Percentiles rank a stretch among this genome's conserved stretches.
These are phyloP conservation scores for Gymnocypris eckloni DNA, from an alignment of 2,797 vertebrate species.

Conservation along the genomic window DNA sequence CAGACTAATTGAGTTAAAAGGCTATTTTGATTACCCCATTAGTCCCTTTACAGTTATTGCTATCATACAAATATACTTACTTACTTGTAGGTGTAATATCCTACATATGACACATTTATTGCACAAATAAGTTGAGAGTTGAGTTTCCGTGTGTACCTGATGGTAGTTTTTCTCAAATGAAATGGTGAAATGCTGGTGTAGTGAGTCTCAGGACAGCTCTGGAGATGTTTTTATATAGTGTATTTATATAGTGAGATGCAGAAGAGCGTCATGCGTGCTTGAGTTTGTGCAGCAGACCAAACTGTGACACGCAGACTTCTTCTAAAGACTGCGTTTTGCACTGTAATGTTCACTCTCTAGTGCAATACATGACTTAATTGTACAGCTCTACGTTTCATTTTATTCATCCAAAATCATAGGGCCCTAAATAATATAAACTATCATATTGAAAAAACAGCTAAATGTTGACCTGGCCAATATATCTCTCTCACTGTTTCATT, in stretches of 20 bases:
- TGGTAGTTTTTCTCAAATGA: neutral
- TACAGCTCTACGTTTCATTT: neutral
- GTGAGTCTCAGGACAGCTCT: neutral
- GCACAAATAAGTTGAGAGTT: neutral
- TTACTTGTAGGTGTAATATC: too few relatives aligned
- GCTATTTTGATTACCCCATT: too few relatives aligned
- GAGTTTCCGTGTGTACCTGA: neutral
- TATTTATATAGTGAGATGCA: neutral
- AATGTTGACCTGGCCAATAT: neutral
- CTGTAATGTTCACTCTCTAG: neutral
- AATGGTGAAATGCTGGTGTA: too few relatives aligned
- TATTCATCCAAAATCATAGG: neutral
- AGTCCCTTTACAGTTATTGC: too few relatives aligned
- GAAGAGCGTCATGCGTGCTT: too few relatives aligned
- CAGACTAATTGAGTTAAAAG: too few relatives aligned
- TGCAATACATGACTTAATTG: neutral
- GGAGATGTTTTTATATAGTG: too few relatives aligned
- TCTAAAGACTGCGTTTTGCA: neutral
- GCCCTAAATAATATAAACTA: neutral
- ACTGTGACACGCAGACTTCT: neutral
- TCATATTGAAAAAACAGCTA: neutral
- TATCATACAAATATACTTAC: too few relatives aligned
- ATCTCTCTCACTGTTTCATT: neutral
- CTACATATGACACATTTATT: too few relatives aligned
- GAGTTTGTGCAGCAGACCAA: neutral